Base-by-base conservation (phyloP, 2,888 invertebrate genomes). In the Abscondita cerata region DNA sequence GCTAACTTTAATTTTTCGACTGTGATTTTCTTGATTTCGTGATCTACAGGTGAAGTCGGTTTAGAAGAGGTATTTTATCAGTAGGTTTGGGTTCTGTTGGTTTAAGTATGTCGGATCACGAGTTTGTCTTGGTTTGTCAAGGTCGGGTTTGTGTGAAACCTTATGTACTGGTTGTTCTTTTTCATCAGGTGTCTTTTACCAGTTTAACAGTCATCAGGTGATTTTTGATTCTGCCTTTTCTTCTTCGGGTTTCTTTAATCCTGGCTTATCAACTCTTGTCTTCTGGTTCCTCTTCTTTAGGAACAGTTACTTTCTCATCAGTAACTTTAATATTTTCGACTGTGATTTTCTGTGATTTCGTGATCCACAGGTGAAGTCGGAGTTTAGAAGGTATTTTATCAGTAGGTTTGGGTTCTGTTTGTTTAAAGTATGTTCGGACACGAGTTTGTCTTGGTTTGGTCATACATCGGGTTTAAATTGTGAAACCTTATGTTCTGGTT, bases 1-100 rank as follows among this genome's bases (percentile, higher is more conserved):
- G 34, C 34, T 33, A 41, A 16, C 16, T 16, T 51, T 1, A 36
- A n/a, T 16, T 38, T 52, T 12, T 52, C 52, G 11, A 41, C 52
- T 3, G 40, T 12, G 15, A 38, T 5, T 12, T 11, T 48, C 12
- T 25, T 48, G 1, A 31, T 15, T n/a, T 48, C 31, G 25, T 31
- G 47, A 25, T 31, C 47, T 2, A 48, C 47, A n/a, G 47, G 47
- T 11, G 47, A 48, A n/a, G 47, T 9, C 19, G n/a, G 25, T 13
- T 25, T 25, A 2, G 25, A 25, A 25, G n/a, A n/a, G 25, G 25
- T 25, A 4, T 6, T 4, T 25, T 12, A 4, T 53, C 53, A n/a
- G 15, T 16, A 15, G 18, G 3, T 46, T 36, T 34, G 4, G 53
- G 25, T 47, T 18, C 20, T 46, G 16, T 46, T 2, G 46, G 36